Evolutionary conservation across 2,113 vertebrate genomes (phyloP).

Genomic region (Cyanocitta stelleri): DNA sequence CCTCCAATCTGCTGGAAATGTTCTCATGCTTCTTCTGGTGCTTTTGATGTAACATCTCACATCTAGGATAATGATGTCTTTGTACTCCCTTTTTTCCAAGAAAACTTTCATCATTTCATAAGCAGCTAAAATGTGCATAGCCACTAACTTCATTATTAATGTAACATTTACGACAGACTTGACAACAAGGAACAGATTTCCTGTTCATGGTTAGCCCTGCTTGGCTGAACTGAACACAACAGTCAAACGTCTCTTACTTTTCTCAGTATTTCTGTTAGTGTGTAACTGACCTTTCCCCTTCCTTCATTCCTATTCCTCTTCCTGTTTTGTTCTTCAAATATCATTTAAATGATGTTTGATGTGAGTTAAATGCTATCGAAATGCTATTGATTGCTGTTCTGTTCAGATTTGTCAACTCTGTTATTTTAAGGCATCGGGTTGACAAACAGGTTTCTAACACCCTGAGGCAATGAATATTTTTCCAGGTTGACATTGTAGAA

Average conservation of each 20-base stretch:
- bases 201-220: neutral
- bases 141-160: neutral
- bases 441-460: neutral
- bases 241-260: neutral
- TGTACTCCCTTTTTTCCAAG: neutral
- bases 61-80: neutral
- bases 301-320: neutral
- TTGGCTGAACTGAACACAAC: neutral
- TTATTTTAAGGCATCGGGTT: neutral
- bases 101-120: neutral
- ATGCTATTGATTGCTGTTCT: rapidly evolving
- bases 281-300: neutral
- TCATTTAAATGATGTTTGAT: neutral
- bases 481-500: neutral
- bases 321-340: neutral
- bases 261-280: neutral
- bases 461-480: neutral
- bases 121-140: neutral
- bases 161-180: neutral
- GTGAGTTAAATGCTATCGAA: neutral
- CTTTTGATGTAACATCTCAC: neutral
- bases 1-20: neutral
- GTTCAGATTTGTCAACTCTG: neutral
- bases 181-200: neutral
- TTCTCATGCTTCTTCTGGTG: neutral